A percentile compares a stretch with the other conserved stretches of the same genome.
Conservation (phyloP, 2,113 vertebrate genomes). For the Meleagris gallopavo region DNA sequence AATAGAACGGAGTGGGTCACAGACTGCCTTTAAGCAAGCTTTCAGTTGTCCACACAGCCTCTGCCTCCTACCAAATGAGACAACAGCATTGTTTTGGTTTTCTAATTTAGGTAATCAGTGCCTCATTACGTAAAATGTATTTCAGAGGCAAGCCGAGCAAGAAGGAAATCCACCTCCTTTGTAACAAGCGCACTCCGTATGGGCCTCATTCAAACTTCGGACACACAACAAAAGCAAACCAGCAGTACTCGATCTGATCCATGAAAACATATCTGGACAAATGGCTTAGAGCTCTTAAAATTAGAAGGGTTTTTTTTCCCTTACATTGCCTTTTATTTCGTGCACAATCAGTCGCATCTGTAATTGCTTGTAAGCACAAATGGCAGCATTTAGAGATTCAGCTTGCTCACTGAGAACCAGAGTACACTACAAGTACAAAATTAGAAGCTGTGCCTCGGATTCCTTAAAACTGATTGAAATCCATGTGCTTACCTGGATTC, state of each 20-base stretch:
- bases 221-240: neutral
- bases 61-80: constrained; percentile 55
- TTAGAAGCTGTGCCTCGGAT: neutral
- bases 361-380: constrained; percentile 8
- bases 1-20: constrained; percentile 54
- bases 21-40: constrained; percentile 67
- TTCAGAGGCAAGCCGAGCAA: neutral
- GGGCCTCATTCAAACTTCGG: neutral
- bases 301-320: neutral
- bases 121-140: constrained; percentile 33
- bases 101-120: constrained; percentile 34
- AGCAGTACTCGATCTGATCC: neutral
- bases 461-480: neutral
- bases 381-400: neutral
- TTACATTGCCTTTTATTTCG: constrained; percentile 17
- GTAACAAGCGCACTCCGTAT: neutral
- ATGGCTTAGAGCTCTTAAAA: constrained; percentile 2
- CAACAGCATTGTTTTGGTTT: constrained; percentile 41
- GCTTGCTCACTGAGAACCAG: neutral
- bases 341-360: neutral
- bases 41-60: constrained; percentile 40
- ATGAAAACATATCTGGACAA: neutral
- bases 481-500: neutral
- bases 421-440: neutral
- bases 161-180: constrained; percentile 17